Evolutionary conservation across 2,113 vertebrate genomes (phyloP), one percentile per base, ranked within the genome.

Genomic region (Apistogramma diplotaenia): DNA sequence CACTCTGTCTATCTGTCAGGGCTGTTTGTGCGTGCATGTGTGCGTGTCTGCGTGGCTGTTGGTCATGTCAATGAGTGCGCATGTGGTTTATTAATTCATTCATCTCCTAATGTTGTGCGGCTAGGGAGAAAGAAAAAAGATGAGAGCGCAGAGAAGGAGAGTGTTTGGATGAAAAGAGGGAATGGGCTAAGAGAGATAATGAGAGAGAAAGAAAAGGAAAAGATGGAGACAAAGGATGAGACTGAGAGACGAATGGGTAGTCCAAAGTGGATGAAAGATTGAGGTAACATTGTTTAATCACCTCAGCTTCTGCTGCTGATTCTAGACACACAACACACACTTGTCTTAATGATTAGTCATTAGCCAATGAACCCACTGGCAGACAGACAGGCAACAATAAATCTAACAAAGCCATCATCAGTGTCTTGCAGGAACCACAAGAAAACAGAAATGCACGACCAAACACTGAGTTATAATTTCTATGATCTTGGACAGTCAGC

Each of bases 321-420:
- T 85, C 82, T 70, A 88, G 56, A 87, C 88, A 79, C 85, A 78
- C 84, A 78, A 91, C 84, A 87, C 86, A 80, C 82, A 89, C 78
- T 78, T 76, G 85, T 88, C 87, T 85, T 90, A 91, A 91, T 89
- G 89, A 91, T 91, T 75, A 87, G 90, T 90, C 88, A 92, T 92
- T 93, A 93, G 89, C 83, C 84, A 74, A 70, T 78, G 84, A 89
- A 89, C 86, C 88, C 86, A 88, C 86, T 35, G 91, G 90, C 91
- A 89, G 86, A 85, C 79, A 71, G 85, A 89, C 82, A 80, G 78
- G 46, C 73, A 29, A 61, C 77, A 46, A 89, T 91, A 80, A 89
- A 93, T 91, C 91, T 85, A 61, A 90, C 79, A 82, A 71, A 90
- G 75, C 78, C 76, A 76, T 86, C 89, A 90, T 83, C 78, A 12